Conservation (phyloP, 2,888 invertebrate genomes). For the Girardia tigrina region DNA sequence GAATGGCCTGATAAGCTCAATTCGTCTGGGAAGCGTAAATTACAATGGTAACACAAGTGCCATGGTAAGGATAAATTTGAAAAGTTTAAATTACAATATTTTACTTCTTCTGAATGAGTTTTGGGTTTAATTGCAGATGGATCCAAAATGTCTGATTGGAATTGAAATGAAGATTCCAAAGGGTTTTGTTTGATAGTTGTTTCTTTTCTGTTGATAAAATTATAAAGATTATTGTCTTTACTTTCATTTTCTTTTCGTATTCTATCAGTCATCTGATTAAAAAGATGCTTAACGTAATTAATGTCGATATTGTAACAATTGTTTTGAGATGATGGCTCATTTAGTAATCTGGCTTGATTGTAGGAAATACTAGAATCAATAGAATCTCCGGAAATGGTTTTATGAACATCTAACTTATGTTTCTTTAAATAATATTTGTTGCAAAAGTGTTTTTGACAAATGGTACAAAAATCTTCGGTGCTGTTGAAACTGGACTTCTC, state of each 20-base stretch:
- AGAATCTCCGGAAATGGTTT: not conserved
- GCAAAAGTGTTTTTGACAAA: constrained; percentile 52
- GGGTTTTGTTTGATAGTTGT: not conserved
- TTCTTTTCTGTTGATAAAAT: not conserved
- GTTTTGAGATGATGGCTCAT: not conserved
- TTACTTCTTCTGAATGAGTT: not conserved
- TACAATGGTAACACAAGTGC: not conserved
- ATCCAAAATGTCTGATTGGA: not conserved
- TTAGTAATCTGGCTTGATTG: not conserved
- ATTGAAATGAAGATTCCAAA: not conserved
- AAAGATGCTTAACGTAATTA: not conserved
- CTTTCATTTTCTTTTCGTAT: constrained; percentile 12
- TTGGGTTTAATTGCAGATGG: not conserved
- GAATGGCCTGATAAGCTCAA: not conserved
- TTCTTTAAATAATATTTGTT: constrained; percentile 52
- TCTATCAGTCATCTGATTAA: not conserved
- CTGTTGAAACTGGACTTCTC: not conserved
- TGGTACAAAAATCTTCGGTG: constrained; percentile 49
- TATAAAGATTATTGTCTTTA: not conserved
- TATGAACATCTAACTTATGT: constrained; percentile 51
- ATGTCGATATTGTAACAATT: constrained; percentile 8
- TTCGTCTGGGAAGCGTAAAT: not conserved
- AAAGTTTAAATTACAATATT: not conserved
- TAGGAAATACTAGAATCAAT: not conserved
- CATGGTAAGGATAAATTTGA: not conserved